These are phyloP conservation scores for Psilopogon haemacephalus DNA, from an alignment of 2,113 vertebrate genomes.

Conservation along the genomic window DNA sequence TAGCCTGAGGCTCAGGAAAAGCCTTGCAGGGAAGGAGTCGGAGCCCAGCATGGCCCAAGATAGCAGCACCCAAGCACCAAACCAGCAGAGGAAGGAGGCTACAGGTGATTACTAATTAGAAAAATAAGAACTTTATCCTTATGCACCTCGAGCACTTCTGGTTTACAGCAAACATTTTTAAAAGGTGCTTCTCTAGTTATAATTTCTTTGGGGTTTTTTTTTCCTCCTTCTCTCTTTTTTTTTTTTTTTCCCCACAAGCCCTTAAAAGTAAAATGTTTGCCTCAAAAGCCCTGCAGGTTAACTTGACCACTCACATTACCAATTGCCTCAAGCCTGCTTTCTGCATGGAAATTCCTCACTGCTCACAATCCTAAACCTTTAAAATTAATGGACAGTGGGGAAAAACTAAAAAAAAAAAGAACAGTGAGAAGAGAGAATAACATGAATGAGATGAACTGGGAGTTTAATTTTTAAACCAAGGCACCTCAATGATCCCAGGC, in stretches of 20 bases:
- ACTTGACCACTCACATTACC: not conserved
- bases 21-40: rapidly evolving
- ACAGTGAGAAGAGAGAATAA: not conserved
- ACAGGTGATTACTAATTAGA: not conserved
- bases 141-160: not conserved
- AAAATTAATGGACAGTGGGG: not conserved
- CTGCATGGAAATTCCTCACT: not conserved
- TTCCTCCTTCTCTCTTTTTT: not conserved
- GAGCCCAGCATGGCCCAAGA: not conserved
- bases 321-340: not conserved
- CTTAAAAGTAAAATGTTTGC: not conserved
- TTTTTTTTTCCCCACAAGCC: not conserved
- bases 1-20: not conserved
- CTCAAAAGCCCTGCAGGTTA: not conserved
- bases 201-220: not conserved
- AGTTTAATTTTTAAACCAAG: not conserved
- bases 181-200: not conserved
- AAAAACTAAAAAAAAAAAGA: not conserved
- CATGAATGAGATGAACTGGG: not conserved
- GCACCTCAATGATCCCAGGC: not conserved
- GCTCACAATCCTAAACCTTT: not conserved
- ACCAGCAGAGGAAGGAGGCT: not conserved
- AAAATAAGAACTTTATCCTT: not conserved
- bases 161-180: not conserved
- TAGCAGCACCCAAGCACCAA: not conserved